phyloP scores from a whole-genome alignment of 2,888 invertebrate genomes.

The Acheta domesticus region DNA sequence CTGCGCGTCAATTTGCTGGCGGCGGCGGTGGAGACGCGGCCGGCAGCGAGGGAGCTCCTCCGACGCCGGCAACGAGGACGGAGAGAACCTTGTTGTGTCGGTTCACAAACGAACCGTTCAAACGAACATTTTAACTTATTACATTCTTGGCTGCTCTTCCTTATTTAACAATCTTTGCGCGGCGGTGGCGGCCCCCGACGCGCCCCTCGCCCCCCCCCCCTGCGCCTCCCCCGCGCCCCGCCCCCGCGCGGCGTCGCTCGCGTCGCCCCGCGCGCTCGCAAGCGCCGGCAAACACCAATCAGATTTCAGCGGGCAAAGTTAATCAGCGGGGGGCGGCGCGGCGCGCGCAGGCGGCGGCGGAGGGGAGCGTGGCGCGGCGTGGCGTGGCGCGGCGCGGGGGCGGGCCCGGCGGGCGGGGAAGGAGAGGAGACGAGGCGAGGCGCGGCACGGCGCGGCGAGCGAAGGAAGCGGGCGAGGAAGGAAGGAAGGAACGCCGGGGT shows the following conservation, averaged over 20 bases:
- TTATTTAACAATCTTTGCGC: slow-evolving; percentile 5
- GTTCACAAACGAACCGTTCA: slow-evolving; percentile 9
- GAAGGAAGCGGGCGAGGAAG: slow-evolving; percentile 7
- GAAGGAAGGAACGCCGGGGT: slow-evolving; percentile 21
- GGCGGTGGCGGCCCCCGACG: neutral
- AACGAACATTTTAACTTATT: slow-evolving; percentile 18
- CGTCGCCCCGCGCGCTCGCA: slow-evolving; percentile 23
- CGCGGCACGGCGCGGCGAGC: neutral
- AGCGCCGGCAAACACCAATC: slow-evolving; percentile 29
- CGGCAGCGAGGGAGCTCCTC: neutral
- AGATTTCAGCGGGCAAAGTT: slow-evolving; percentile 32
- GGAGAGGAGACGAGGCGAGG: neutral
- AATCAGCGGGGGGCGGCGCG: slow-evolving; percentile 31
- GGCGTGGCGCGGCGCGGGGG: neutral
- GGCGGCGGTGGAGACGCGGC: neutral
- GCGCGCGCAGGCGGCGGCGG: neutral
- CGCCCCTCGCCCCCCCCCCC: neutral
- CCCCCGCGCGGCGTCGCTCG: slow-evolving; percentile 11
- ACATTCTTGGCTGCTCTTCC: slow-evolving; percentile 18
- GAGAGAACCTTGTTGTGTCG: slow-evolving; percentile 6
- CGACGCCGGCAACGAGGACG: neutral
- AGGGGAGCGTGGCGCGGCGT: neutral
- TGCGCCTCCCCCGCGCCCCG: neutral
- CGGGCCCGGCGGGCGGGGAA: neutral
- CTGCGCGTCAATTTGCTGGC: slow-evolving; percentile 7